These are phyloP conservation scores for Carcinoscorpius rotundicauda DNA, from an alignment of 1,140 invertebrate species.

Conservation along the genomic window DNA sequence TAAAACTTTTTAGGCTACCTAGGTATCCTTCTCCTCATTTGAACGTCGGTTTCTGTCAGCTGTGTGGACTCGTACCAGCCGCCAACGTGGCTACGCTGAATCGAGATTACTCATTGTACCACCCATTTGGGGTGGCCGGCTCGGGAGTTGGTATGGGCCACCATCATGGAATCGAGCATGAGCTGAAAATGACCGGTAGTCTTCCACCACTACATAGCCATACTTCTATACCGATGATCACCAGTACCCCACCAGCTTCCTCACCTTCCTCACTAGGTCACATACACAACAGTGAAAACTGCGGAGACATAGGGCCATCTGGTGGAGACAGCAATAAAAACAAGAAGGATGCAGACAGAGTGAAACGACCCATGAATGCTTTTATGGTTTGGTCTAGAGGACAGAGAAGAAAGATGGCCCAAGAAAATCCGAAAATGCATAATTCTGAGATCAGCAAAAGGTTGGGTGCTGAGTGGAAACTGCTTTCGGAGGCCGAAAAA, in stretches of 20 bases:
- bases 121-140: too few species aligned
- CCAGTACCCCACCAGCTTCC: slow-evolving; percentile 5
- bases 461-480: slow-evolving; percentile 96
- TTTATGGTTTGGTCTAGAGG: slow-evolving; percentile 99
- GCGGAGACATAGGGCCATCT: not conserved
- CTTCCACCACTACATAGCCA: too few species aligned
- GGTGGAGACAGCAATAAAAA: slow-evolving; percentile 1
- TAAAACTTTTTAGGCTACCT: too few species aligned
- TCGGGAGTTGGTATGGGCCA: too few species aligned
- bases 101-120: too few species aligned
- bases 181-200: too few species aligned
- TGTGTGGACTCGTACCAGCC: too few species aligned
- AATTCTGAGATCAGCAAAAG: slow-evolving; percentile 98
- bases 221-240: not conserved
- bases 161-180: too few species aligned
- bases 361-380: slow-evolving; percentile 98
- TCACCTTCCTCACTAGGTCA: not conserved
- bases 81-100: too few species aligned
- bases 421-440: slow-evolving; percentile 99
- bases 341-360: slow-evolving; percentile 50
- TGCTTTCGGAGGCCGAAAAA: slow-evolving; percentile 91
- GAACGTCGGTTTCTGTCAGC: too few species aligned
- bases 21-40: too few species aligned
- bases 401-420: slow-evolving; percentile 96
- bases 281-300: not conserved